Percentiles rank a stretch among this genome's conserved stretches.
phyloP scores from a whole-genome alignment of 2,888 invertebrate species.

The Elmis aenea region DNA sequence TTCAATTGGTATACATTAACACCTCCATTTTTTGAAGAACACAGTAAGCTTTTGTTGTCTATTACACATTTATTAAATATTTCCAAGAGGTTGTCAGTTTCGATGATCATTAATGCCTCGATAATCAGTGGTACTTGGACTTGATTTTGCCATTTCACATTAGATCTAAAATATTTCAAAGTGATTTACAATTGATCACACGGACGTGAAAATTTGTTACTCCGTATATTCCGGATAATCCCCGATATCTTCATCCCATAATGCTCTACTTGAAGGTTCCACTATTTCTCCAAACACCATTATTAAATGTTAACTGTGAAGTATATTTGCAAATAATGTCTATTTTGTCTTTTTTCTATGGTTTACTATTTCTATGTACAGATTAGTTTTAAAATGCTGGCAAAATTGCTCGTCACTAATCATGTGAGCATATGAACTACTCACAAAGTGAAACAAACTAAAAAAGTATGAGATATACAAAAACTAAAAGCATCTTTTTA shows the following conservation, averaged over 20 bases:
- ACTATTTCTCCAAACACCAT: slow-evolving; percentile 44
- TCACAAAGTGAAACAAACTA: no score
- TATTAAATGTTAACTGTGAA: no score
- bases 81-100: slow-evolving; percentile 21
- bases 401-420: no score
- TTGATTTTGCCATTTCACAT: slow-evolving; percentile 26
- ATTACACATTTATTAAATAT: slow-evolving; percentile 22
- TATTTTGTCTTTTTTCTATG: no score
- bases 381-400: no score
- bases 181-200: background rate
- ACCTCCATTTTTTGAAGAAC: slow-evolving; percentile 12
- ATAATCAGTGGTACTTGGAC: slow-evolving; percentile 12
- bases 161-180: slow-evolving; percentile 20
- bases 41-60: slow-evolving; percentile 14
- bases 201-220: background rate
- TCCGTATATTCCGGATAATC: slow-evolving; percentile 33
- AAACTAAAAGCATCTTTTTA: no score
- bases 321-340: no score
- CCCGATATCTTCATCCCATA: slow-evolving; percentile 39
- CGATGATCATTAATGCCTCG: slow-evolving; percentile 18
- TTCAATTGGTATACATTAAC: slow-evolving; percentile 22
- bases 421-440: no score
- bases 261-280: slow-evolving; percentile 41
- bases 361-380: no score
- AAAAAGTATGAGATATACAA: no score